These are phyloP conservation scores for Numenius arquata DNA, from an alignment of 2,113 vertebrate species.

Conservation along the genomic window DNA sequence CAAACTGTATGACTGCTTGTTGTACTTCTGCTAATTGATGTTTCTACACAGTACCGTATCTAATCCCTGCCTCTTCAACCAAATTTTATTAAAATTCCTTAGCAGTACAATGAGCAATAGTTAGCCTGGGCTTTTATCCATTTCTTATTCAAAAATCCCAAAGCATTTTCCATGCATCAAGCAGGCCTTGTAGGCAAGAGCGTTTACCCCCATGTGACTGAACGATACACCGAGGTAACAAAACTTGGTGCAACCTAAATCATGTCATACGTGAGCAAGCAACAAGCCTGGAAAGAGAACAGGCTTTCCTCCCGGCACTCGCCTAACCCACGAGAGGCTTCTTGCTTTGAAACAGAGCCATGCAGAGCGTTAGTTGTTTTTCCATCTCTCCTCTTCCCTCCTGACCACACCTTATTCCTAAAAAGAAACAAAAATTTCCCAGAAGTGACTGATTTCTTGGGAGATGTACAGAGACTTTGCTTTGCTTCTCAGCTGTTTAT, in stretches of 20 bases:
- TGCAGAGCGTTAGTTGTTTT: fast-evolving
- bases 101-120: background rate
- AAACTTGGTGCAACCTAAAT: background rate
- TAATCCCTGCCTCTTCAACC: background rate
- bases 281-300: background rate
- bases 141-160: background rate
- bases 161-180: background rate
- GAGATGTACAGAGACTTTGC: background rate
- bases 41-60: background rate
- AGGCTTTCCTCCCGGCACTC: background rate
- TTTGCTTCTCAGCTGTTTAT: background rate
- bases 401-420: background rate
- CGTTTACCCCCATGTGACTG: background rate
- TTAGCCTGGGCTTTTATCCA: background rate
- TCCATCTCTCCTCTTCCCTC: background rate
- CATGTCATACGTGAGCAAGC: background rate
- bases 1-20: background rate
- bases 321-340: background rate
- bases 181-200: background rate
- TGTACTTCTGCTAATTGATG: conserved; percentile 1
- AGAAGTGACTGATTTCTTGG: background rate
- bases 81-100: background rate
- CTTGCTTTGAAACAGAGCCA: background rate
- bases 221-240: background rate
- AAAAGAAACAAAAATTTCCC: background rate